A percentile compares a stretch with the other conserved stretches of the same genome.
Evolutionary conservation across 2,113 vertebrate genomes (phyloP).

Genomic region (Lophotis ruficrista): DNA sequence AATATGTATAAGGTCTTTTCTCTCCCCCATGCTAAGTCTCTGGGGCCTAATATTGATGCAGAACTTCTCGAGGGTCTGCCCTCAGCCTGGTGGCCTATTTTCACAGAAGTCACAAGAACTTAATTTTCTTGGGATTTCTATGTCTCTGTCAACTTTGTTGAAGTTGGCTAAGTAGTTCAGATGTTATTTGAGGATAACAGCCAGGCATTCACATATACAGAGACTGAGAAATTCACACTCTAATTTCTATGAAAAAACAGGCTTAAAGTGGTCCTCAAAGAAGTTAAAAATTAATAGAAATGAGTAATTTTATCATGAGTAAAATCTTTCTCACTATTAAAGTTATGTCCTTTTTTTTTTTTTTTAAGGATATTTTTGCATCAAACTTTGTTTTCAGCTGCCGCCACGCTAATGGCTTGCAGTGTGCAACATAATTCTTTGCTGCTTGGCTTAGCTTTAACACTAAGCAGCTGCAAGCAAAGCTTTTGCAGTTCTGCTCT

Average conservation of each 20-base stretch:
- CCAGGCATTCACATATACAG: background rate
- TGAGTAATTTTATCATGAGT: background rate
- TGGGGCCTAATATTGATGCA: background rate
- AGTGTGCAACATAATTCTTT: background rate
- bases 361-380: background rate
- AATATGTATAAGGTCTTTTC: background rate
- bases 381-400: background rate
- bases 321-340: background rate
- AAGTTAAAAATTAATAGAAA: background rate
- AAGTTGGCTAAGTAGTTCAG: background rate
- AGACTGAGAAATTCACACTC: background rate
- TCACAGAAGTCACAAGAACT: background rate
- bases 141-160: background rate
- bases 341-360: background rate
- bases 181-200: background rate
- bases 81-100: background rate
- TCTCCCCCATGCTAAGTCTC: background rate
- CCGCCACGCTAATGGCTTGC: background rate
- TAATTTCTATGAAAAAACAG: background rate
- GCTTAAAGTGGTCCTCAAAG: background rate
- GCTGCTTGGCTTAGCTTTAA: background rate
- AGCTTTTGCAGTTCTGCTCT: background rate
- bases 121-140: background rate
- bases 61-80: background rate
- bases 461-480: background rate